Evolutionary conservation across 2,113 vertebrate genomes (phyloP).

Genomic region (Coreoperca whiteheadi): DNA sequence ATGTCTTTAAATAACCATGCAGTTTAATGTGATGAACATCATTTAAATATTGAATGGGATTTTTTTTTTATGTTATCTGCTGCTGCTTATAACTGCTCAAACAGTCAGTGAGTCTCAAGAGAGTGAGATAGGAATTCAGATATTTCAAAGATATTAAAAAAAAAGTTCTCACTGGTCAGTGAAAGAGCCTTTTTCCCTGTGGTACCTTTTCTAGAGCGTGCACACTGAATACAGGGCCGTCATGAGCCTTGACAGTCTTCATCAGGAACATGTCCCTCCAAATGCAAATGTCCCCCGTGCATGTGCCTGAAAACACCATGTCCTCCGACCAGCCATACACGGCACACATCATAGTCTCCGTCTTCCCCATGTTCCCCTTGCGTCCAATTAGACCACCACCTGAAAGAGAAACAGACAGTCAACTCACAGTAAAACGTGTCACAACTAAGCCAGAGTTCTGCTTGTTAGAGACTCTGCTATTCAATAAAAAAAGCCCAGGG

Average conservation of each 20-base stretch:
- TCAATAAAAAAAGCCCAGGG: background rate
- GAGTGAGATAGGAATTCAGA: background rate
- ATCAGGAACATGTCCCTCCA: conserved; percentile 98
- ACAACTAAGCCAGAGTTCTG: conserved; percentile 33
- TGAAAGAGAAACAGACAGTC: conserved; percentile 69
- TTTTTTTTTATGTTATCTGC: background rate
- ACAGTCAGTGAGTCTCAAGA: too few relatives aligned
- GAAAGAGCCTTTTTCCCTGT: background rate
- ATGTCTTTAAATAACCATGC: background rate
- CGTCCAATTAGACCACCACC: conserved; percentile 96
- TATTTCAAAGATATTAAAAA: background rate
- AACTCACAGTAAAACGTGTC: conserved; percentile 26
- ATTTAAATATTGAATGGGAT: background rate
- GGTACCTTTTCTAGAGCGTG: conserved; percentile 97
- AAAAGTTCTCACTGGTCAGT: background rate
- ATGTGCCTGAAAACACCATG: conserved; percentile 96
- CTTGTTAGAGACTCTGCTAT: conserved; percentile 49
- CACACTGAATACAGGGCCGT: conserved; percentile 98
- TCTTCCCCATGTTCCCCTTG: conserved; percentile 93
- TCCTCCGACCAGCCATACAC: conserved; percentile 98
- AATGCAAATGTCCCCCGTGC: conserved; percentile 95
- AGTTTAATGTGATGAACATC: background rate
- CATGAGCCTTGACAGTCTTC: conserved; percentile 98
- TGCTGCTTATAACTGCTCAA: background rate
- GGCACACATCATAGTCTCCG: conserved; percentile 97